Percentiles rank a stretch among this genome's conserved stretches.
Conservation (phyloP, 2,888 invertebrate species). For the Andrena bicolor region DNA sequence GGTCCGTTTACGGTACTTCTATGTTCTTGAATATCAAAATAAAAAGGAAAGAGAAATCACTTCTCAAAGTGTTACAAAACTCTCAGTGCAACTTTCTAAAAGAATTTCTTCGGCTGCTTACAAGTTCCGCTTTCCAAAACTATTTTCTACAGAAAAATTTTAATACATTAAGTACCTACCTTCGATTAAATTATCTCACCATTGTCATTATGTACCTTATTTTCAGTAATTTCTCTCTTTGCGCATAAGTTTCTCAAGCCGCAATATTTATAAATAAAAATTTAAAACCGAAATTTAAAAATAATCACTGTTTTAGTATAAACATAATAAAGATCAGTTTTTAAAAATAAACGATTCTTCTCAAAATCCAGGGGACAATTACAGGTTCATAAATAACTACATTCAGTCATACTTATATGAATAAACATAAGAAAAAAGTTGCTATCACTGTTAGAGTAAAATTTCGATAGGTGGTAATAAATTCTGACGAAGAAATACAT, state of each 20-base stretch:
- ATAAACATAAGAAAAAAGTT: not conserved
- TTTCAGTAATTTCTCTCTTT: not conserved
- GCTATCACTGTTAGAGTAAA: not conserved
- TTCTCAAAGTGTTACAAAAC: too few species aligned
- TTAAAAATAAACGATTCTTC: too few species aligned
- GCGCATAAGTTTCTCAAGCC: not conserved
- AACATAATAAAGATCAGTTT: too few species aligned
- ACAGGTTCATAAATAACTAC: too few species aligned
- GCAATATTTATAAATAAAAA: not conserved
- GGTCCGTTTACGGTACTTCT: too few species aligned
- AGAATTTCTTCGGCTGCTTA: too few species aligned
- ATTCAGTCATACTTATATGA: too few species aligned
- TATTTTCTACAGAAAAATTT: not conserved
- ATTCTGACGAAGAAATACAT: not conserved
- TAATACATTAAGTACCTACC: not conserved
- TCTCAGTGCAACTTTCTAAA: not conserved
- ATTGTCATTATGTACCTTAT: not conserved
- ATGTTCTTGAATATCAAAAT: too few species aligned
- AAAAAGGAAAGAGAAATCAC: too few species aligned
- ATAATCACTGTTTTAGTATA: too few species aligned
- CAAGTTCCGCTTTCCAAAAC: not conserved
- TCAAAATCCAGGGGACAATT: too few species aligned
- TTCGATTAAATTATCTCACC: not conserved
- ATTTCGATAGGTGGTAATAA: not conserved
- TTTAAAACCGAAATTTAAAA: too few species aligned